Evolutionary conservation across 2,113 vertebrate genomes (phyloP).

Genomic region (Psephotus haematonotus): DNA sequence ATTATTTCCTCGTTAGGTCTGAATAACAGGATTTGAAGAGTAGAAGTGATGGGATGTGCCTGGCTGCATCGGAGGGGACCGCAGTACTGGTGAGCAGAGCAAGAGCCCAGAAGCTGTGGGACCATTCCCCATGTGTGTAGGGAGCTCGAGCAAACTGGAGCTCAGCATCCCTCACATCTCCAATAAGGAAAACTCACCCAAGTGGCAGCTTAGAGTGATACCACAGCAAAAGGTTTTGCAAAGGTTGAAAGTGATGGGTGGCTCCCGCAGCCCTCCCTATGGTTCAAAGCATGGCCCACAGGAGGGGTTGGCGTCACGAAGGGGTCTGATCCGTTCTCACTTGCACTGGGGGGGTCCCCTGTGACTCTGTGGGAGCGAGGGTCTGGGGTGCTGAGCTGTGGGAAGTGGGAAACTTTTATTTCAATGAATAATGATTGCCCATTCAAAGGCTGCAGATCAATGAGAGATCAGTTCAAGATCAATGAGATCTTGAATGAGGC

Average conservation of each 20-base stretch:
- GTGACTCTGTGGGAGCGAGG: background rate
- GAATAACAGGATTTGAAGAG: slow-evolving; percentile 12
- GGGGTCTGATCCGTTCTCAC: fast-evolving
- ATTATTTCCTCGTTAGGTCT: slow-evolving; percentile 27
- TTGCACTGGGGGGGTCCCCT: fast-evolving
- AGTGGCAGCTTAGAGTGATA: background rate
- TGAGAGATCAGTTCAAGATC: background rate
- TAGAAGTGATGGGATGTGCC: background rate
- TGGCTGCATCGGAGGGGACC: fast-evolving
- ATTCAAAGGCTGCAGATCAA: background rate
- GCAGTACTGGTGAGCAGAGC: background rate
- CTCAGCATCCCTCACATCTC: background rate
- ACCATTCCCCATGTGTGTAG: fast-evolving
- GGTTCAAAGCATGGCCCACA: background rate
- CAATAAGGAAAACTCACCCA: background rate
- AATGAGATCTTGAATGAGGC: background rate
- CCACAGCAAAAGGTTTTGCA: background rate
- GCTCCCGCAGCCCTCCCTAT: background rate
- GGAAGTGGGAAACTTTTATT: background rate
- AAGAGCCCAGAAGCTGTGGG: background rate
- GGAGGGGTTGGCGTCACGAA: background rate
- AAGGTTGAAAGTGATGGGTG: background rate
- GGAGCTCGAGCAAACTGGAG: background rate
- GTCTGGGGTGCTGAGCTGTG: background rate
- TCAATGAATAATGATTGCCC: background rate